Evolutionary conservation across 1,140 invertebrate genomes (phyloP).

Genomic region (Drosophila ananassae): DNA sequence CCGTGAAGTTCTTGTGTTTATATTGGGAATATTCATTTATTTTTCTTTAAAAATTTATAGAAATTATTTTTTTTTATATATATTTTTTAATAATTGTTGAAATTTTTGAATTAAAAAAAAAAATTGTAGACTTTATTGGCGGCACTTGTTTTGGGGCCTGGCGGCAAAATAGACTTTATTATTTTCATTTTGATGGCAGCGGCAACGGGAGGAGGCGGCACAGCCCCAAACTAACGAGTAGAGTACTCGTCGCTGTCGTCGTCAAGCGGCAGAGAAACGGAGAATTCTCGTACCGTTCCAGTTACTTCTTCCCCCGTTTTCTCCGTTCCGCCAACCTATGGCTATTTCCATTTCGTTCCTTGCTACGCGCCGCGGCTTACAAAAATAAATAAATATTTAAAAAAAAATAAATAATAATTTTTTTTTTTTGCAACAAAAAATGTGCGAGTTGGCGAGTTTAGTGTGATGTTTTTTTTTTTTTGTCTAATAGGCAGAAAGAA

Average conservation of each 20-base stretch:
- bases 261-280: conserved; percentile 35
- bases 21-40: neutral
- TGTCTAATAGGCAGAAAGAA: conserved; percentile 18
- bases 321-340: neutral
- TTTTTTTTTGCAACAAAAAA: no score
- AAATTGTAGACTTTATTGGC: neutral
- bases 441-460: no score
- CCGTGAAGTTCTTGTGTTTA: neutral
- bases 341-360: conserved; percentile 12
- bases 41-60: neutral
- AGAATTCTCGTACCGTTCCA: conserved; percentile 24
- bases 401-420: neutral
- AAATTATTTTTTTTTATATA: neutral
- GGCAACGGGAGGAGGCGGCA: no score
- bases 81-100: neutral
- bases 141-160: conserved; percentile 37
- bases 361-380: conserved; percentile 29
- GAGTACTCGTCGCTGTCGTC: conserved; percentile 14
- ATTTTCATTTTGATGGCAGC: conserved; percentile 19
- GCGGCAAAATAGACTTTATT: conserved; percentile 45
- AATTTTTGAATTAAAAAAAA: neutral
- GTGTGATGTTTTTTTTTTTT: conserved; percentile 4
- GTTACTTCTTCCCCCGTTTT: conserved; percentile 26
- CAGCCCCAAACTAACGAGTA: no score
- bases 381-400: conserved; percentile 37